These are phyloP conservation scores for Parus major DNA, from an alignment of 2,113 vertebrate genomes.

Conservation along the genomic window DNA sequence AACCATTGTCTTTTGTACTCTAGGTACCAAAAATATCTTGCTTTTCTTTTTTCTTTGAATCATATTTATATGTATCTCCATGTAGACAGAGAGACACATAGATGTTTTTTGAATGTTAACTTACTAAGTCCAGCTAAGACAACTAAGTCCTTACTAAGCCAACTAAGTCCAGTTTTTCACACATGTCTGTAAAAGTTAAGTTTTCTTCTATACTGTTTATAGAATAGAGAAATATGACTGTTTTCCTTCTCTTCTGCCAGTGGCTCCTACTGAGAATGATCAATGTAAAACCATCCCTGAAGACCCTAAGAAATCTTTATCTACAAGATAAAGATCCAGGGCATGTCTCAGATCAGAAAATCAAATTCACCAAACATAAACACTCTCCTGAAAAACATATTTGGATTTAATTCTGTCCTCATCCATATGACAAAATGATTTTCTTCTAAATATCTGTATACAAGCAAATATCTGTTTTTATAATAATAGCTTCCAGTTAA, in stretches of 20 bases:
- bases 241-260: neutral
- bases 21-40: neutral
- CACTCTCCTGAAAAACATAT: neutral
- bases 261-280: neutral
- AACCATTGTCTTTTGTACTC: neutral
- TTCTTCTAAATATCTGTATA: neutral
- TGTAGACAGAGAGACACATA: neutral
- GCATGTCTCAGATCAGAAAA: neutral
- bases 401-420: neutral
- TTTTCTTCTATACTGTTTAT: neutral
- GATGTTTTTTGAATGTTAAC: neutral
- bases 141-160: neutral
- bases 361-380: neutral
- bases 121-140: neutral
- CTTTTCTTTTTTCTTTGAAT: neutral
- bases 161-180: neutral
- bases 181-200: neutral
- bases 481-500: neutral
- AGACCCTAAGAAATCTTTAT: neutral
- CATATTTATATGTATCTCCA: too few relatives aligned
- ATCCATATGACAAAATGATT: neutral
- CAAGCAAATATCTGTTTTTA: neutral
- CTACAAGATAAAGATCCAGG: neutral
- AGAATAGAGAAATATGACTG: neutral
- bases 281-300: neutral